phyloP scores from a whole-genome alignment of 2,113 vertebrate species.

The Colaptes auratus region DNA sequence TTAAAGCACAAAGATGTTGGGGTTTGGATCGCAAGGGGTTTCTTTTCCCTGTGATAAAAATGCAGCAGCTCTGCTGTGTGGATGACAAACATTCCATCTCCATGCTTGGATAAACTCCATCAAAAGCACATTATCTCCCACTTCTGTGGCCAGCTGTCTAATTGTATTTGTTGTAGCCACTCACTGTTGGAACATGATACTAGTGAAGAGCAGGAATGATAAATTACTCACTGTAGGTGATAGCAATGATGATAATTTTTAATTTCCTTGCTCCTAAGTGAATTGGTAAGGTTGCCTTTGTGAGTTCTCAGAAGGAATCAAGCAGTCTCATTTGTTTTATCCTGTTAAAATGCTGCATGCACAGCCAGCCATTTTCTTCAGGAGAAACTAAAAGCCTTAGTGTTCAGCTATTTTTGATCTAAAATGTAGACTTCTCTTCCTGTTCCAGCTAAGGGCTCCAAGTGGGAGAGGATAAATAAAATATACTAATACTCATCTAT shows the following conservation, averaged over 20 bases:
- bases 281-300: slow-evolving; percentile 62
- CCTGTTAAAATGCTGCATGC: slow-evolving; percentile 33
- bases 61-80: slow-evolving; percentile 60
- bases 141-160: slow-evolving; percentile 86
- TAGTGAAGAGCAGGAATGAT: slow-evolving; percentile 88
- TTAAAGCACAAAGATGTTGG: slow-evolving; percentile 45
- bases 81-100: slow-evolving; percentile 88
- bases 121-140: slow-evolving; percentile 95
- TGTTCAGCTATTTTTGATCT: background rate
- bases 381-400: background rate
- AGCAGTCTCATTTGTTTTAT: slow-evolving; percentile 67
- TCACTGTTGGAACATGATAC: slow-evolving; percentile 88
- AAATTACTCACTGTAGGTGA: slow-evolving; percentile 94
- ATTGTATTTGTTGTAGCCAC: slow-evolving; percentile 93
- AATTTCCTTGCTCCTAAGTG: slow-evolving; percentile 87
- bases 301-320: background rate
- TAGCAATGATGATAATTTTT: slow-evolving; percentile 94
- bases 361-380: background rate
- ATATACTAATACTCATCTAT: background rate
- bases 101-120: slow-evolving; percentile 97
- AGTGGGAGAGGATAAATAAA: background rate
- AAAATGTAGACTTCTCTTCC: background rate
- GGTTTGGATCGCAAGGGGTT: slow-evolving; percentile 23
- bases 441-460: background rate
- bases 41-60: slow-evolving; percentile 67